Conservation (phyloP, 1,140 invertebrate genomes). For the Daktulosphaira vitifoliae region DNA sequence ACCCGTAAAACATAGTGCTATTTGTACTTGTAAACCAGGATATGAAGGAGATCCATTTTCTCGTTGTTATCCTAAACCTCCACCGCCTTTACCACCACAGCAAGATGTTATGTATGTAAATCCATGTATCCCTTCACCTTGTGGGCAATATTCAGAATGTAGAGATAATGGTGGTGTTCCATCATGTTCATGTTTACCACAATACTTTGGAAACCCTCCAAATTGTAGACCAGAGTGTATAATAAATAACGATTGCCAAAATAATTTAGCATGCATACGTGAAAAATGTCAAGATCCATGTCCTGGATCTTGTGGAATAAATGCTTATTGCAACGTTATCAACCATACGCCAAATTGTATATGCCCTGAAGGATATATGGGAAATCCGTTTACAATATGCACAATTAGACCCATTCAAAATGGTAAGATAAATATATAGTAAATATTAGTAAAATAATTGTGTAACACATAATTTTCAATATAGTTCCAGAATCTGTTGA, state of each 20-base stretch:
- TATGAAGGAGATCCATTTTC: constrained; percentile 49
- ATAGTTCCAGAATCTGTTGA: constrained; percentile 39
- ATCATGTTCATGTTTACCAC: constrained; percentile 49
- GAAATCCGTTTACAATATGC: constrained; percentile 49
- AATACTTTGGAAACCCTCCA: constrained; percentile 49
- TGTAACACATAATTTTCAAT: background rate
- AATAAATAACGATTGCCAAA: constrained; percentile 58
- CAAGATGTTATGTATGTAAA: constrained; percentile 10
- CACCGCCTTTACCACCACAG: background rate
- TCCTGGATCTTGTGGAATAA: constrained; percentile 48
- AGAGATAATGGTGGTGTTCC: constrained; percentile 65
- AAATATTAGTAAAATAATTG: background rate
- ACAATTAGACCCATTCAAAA: constrained; percentile 40
- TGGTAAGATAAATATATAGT: background rate
- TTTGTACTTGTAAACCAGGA: constrained; percentile 48
- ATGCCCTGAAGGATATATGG: constrained; percentile 49
- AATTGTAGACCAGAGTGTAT: constrained; percentile 60
- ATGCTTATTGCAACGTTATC: constrained; percentile 48
- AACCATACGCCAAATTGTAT: constrained; percentile 51
- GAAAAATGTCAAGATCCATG: constrained; percentile 62
- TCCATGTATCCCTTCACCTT: constrained; percentile 51
- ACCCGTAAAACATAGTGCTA: constrained; percentile 49
- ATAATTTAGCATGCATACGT: constrained; percentile 55
- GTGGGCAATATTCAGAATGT: constrained; percentile 67
- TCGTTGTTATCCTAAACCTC: constrained; percentile 21